These are phyloP conservation scores for Hippocampus mohnikei DNA, from an alignment of 2,113 vertebrate species.

Conservation along the genomic window DNA sequence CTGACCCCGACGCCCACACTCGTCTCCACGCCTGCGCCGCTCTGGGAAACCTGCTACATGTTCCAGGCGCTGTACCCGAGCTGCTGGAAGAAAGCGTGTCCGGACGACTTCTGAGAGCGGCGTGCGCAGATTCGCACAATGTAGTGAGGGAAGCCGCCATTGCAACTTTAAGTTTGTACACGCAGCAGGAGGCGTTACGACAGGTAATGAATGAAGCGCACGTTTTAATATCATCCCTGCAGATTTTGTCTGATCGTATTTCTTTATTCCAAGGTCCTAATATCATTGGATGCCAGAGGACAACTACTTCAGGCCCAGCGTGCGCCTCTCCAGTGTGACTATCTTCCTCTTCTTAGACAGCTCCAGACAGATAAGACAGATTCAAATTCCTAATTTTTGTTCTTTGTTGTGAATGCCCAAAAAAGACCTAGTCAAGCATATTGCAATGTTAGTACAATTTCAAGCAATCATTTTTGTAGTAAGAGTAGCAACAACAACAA, in stretches of 20 bases:
- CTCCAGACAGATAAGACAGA: conserved; percentile 20
- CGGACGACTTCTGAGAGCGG: conserved; percentile 53
- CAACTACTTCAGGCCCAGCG: conserved; percentile 43
- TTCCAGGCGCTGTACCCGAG: conserved; percentile 34
- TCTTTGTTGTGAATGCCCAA: too few species aligned
- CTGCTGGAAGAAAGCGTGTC: conserved; percentile 50
- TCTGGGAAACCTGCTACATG: conserved; percentile 57
- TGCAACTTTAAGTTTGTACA: conserved; percentile 55
- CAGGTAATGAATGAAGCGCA: conserved; percentile 54
- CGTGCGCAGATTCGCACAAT: conserved; percentile 62
- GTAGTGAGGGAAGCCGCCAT: conserved; percentile 67
- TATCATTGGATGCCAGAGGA: conserved; percentile 46
- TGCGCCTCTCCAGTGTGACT: conserved; percentile 36
- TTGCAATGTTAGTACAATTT: not conserved
- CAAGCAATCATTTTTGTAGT: too few species aligned
- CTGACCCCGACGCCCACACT: conserved; percentile 62
- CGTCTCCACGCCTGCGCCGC: conserved; percentile 67
- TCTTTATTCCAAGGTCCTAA: conserved; percentile 39
- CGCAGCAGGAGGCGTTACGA: conserved; percentile 49
- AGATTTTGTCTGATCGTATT: not conserved
- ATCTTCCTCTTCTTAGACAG: conserved; percentile 39
- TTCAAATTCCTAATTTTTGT: not conserved
- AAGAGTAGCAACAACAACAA: too few species aligned
- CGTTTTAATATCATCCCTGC: not conserved
- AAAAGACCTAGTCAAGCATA: not conserved